Base-by-base conservation (phyloP, 2,113 vertebrate species). In the Myiagra hebetior region DNA sequence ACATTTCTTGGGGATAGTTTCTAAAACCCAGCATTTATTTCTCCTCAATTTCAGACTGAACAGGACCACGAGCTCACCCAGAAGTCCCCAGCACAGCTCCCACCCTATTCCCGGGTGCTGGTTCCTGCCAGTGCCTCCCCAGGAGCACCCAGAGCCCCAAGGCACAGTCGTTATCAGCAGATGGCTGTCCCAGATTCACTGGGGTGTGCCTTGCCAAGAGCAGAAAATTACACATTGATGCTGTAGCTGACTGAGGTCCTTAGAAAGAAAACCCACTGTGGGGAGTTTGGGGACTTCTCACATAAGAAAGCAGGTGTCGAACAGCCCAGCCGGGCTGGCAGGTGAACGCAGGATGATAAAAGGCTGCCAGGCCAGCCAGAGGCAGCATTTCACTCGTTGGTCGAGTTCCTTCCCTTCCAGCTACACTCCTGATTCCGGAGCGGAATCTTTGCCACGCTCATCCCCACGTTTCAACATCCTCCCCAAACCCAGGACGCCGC, bases 351-450 rank as follows among this genome's bases (percentile, higher is more conserved):
- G 86, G 64, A 87, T 64, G 77, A 87, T 75, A 91, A 91, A 80
- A 75, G 60, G 86, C 95, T 97, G 80, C 94, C 84, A 94, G 96
- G 93, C 19, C 89, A 92, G 86, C 96, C 55, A 10, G 84, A 59
- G 89, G 95, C 95, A 89, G 8, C 8, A 0, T 56, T 56, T 31
- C 96, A 89, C 95, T 37, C 0, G 86, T 78, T 39, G 37, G 68
- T 42, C 94, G 3, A 72, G 96, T 95, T 95, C 84, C 52, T 91
- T 49, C 80, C 89, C 94, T 68, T n/a, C 68, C 89, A 91, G 95
- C 89, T 64, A 72, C 6, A 0, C 73, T 95, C 86, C 76, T 27
- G 19, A 86, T 19, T 52, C 62, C 6, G 1, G 39, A 86, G 49
- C 46, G 22, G 55, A 21, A 59, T 11, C 84, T 68, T 72, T 72